Base-by-base conservation (phyloP, 64 coral and sea anemone genomes). In the Trachythela sp. region DNA sequence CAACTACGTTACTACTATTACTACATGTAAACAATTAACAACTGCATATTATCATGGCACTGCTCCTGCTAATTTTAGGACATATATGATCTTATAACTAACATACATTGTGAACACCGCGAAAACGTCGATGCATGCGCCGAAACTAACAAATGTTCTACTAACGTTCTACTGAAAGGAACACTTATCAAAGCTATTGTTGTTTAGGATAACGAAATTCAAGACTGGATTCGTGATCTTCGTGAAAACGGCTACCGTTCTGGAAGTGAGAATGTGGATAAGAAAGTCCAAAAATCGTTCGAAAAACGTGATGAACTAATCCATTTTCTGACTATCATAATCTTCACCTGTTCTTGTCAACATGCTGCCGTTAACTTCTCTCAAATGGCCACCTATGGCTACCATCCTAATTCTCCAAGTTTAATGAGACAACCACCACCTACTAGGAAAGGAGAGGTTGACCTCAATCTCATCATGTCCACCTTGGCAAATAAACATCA, bases 271-370 rank as follows among this genome's bases (percentile, higher is more conserved):
- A 77, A 89, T 32, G 41, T 52, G 24, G 92, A 93, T n/a, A 87
- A 93, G 20, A 80, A 35, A 33, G 83, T 93, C 48, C 92, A 87
- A 15, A 70, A 71, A 33, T 70, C 83, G 17, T n/a, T 93, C 8
- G 70, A 15, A 71, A 77, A 48, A 15, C 60, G 77, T 50, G 92
- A 56, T 33, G 36, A 93, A 33, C 84, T 93, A 22, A 84, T 86
- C 22, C 18, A 87, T 29, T 59, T 90, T 20, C 70, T 93, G 14
- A 89, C 87, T 0, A 84, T 83, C 35, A 85, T 89, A 22, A 48
- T 93, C 31, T 93, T 93, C 31, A 85, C 92, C 15, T 93, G 87
- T 29, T 93, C 92, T 71, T 93, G 92, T 58, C 92, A 93, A 27
- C 88, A 93, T 54, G 88, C 88, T 33, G 88, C 92, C 3, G 92